A percentile compares a stretch with the other conserved stretches of the same genome.
Evolutionary conservation across 2,797 vertebrate genomes (phyloP).

Genomic region (Spheniscus humboldti): DNA sequence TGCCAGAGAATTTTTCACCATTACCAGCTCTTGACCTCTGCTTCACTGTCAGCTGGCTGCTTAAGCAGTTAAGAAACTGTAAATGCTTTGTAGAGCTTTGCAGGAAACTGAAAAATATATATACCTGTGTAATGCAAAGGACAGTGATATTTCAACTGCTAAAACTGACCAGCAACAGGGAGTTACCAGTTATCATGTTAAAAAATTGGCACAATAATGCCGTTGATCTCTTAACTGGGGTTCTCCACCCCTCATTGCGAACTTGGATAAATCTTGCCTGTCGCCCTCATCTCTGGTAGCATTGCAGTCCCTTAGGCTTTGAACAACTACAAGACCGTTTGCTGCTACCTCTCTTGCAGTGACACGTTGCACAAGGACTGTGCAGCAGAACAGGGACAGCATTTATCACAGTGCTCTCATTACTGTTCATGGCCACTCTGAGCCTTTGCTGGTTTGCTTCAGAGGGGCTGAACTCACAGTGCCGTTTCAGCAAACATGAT

Average conservation of each 20-base stretch:
- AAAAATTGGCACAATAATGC: background rate
- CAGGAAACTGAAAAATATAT: background rate
- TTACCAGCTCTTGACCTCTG: background rate
- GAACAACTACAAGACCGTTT: accelerated
- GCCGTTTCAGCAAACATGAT: background rate
- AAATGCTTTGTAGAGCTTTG: background rate
- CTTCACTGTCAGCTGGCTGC: background rate
- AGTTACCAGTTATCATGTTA: background rate
- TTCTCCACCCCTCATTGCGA: background rate
- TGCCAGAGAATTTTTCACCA: background rate
- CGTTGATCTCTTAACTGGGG: background rate
- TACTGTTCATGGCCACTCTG: background rate
- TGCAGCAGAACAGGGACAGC: background rate
- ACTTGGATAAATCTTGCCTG: background rate
- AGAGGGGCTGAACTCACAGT: background rate
- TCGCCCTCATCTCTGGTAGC: background rate
- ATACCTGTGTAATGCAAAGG: background rate
- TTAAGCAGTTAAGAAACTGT: background rate
- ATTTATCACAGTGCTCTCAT: background rate
- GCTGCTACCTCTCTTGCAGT: background rate
- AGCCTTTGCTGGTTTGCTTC: conserved; percentile 6
- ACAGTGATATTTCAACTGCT: background rate
- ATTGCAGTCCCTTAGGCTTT: background rate
- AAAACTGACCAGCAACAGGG: background rate
- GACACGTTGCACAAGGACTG: background rate